A percentile compares a stretch with the other conserved stretches of the same genome.
phyloP scores from a whole-genome alignment of 2,797 vertebrate species.

The Enteromius anoplus region DNA sequence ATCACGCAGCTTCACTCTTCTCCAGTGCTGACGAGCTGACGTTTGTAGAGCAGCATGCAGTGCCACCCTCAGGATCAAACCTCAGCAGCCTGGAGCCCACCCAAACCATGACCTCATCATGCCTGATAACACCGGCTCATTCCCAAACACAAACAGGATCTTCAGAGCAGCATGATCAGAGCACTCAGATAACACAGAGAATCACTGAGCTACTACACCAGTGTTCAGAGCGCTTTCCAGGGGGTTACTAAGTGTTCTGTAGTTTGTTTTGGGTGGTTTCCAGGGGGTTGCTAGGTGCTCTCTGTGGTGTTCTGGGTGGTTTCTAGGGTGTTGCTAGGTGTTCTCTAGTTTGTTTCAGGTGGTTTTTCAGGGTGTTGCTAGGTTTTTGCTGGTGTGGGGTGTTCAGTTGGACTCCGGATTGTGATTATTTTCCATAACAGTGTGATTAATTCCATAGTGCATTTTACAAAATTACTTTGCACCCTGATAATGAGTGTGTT shows the following conservation, averaged over 20 bases:
- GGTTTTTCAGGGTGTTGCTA: not conserved
- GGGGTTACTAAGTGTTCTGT: not conserved
- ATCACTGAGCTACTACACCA: not conserved
- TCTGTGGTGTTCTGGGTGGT: accelerated
- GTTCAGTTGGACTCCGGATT: not conserved
- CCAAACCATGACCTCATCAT: constrained; percentile 30
- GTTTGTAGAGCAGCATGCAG: constrained; percentile 6
- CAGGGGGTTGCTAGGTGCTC: not conserved
- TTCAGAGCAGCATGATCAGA: not conserved
- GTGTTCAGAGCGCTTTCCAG: not conserved
- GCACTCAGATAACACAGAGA: too few relatives aligned
- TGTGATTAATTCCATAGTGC: not conserved
- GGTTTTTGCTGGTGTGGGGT: too few relatives aligned
- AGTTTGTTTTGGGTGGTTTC: accelerated
- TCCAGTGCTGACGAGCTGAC: not conserved
- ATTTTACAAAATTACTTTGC: not conserved
- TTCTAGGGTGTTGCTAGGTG: not conserved
- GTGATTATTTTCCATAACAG: not conserved
- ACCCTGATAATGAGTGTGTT: too few relatives aligned
- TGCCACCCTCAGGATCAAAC: constrained; percentile 12
- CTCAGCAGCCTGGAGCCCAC: constrained; percentile 15
- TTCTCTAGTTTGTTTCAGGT: too few relatives aligned
- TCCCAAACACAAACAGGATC: not conserved
- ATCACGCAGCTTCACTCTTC: not conserved
- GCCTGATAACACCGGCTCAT: constrained; percentile 28